These are phyloP conservation scores for Cyprinodon variegatus DNA, from an alignment of 2,113 vertebrate species.

Conservation along the genomic window DNA sequence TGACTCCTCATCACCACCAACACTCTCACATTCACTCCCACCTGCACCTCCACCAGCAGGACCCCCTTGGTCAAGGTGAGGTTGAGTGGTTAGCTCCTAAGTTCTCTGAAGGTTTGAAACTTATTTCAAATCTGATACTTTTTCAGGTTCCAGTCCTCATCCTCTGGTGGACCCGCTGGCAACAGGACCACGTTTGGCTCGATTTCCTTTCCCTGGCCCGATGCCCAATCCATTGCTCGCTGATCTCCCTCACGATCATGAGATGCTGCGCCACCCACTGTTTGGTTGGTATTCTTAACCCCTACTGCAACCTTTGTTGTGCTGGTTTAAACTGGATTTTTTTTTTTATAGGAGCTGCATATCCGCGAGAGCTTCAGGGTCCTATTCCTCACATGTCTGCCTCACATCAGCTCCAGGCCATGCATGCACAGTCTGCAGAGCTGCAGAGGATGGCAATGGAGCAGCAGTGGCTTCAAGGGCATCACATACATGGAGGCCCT, in stretches of 20 bases:
- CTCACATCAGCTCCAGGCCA: slow-evolving; percentile 97
- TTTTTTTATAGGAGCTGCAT: slow-evolving; percentile 82
- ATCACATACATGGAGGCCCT: slow-evolving; percentile 94
- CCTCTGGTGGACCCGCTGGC: slow-evolving; percentile 92
- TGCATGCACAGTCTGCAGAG: slow-evolving; percentile 98
- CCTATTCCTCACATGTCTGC: slow-evolving; percentile 95
- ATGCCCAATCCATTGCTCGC: slow-evolving; percentile 92
- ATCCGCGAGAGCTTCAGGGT: slow-evolving; percentile 91
- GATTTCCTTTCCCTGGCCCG: slow-evolving; percentile 94
- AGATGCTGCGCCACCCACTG: slow-evolving; percentile 96
- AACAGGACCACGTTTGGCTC: slow-evolving; percentile 91
- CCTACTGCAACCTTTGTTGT: background rate
- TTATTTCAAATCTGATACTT: background rate
- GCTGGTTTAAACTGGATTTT: background rate
- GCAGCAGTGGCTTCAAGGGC: slow-evolving; percentile 97
- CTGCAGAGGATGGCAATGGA: slow-evolving; percentile 98
- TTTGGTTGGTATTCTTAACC: slow-evolving; percentile 85
- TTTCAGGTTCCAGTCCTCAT: slow-evolving; percentile 89
- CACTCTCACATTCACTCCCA: slow-evolving; percentile 99
- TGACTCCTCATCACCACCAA: slow-evolving; percentile 97
- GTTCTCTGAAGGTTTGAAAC: background rate
- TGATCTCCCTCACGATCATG: slow-evolving; percentile 95
- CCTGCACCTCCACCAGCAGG: slow-evolving; percentile 98
- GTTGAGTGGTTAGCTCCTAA: background rate
- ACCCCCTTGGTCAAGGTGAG: slow-evolving; percentile 94